phyloP scores from a whole-genome alignment of 2,888 invertebrate species.

The Macroteleia sp. region DNA sequence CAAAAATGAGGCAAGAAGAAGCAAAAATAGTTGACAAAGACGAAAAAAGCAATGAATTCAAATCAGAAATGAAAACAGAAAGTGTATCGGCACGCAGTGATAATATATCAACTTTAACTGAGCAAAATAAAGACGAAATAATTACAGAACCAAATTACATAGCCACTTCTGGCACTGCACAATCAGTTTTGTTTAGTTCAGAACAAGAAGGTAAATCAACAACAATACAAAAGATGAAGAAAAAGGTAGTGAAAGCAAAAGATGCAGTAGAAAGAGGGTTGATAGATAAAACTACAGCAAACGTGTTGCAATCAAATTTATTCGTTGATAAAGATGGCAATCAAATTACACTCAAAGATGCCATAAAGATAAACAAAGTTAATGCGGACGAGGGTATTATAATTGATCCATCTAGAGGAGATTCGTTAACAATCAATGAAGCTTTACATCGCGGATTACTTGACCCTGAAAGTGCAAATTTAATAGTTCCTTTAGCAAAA shows the following conservation, averaged over 20 bases:
- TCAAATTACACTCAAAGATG: conserved; percentile 89
- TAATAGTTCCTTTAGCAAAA: conserved; percentile 91
- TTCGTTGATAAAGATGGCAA: conserved; percentile 87
- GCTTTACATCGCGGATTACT: conserved; percentile 93
- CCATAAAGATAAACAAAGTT: conserved; percentile 88
- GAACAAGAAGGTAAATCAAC: conserved; percentile 88
- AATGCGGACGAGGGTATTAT: conserved; percentile 91
- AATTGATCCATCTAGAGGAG: conserved; percentile 92
- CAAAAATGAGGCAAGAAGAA: conserved; percentile 73
- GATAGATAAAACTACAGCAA: conserved; percentile 90
- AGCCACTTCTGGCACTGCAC: no score
- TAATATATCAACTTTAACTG: conserved; percentile 86
- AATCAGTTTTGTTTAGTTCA: conserved; percentile 84
- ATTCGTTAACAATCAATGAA: conserved; percentile 91
- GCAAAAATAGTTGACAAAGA: no score
- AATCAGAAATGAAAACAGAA: conserved; percentile 18
- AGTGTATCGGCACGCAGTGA: no score
- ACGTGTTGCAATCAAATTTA: conserved; percentile 87
- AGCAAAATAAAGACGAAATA: conserved; percentile 86
- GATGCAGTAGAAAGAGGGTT: conserved; percentile 92
- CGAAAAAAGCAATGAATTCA: neutral
- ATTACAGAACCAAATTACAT: conserved; percentile 87
- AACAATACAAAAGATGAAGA: conserved; percentile 90
- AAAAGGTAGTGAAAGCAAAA: conserved; percentile 89
- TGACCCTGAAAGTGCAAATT: conserved; percentile 90